These are phyloP conservation scores for Cyprinodon tularosa DNA, from an alignment of 2,113 vertebrate genomes.

Conservation along the genomic window DNA sequence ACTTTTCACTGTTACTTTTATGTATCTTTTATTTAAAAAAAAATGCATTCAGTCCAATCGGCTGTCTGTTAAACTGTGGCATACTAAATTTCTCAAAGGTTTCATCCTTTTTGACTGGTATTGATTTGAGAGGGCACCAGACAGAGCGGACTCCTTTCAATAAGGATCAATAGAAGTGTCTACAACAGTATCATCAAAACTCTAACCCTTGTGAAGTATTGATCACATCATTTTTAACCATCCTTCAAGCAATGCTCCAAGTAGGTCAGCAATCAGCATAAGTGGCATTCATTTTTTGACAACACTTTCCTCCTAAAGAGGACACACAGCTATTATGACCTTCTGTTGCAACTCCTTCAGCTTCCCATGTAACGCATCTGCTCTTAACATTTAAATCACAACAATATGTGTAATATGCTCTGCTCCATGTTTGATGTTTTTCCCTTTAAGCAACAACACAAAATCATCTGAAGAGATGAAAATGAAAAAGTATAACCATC, in stretches of 20 bases:
- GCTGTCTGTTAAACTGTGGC: neutral
- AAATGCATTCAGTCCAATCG: neutral
- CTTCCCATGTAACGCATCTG: neutral
- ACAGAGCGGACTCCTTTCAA: slow-evolving; percentile 38
- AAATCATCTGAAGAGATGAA: slow-evolving; percentile 19
- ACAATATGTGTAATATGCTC: neutral
- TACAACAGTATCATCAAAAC: slow-evolving; percentile 21
- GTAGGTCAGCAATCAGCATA: neutral
- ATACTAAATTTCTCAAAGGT: slow-evolving; percentile 10
- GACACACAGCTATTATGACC: neutral
- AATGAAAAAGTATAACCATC: slow-evolving; percentile 18
- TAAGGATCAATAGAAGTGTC: slow-evolving; percentile 58
- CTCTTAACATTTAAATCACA: neutral
- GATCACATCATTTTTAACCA: slow-evolving; percentile 4
- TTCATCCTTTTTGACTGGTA: slow-evolving; percentile 33
- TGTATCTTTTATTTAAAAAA: neutral
- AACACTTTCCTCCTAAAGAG: neutral
- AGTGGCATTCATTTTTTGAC: neutral
- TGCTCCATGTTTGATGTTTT: slow-evolving; percentile 11
- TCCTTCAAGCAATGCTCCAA: neutral
- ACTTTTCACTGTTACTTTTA: neutral
- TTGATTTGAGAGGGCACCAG: slow-evolving; percentile 50
- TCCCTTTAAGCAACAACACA: neutral
- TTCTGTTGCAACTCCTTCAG: neutral
- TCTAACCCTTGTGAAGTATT: neutral